phyloP scores from a whole-genome alignment of 2,113 vertebrate species.

The Protomyctophum bolini region DNA sequence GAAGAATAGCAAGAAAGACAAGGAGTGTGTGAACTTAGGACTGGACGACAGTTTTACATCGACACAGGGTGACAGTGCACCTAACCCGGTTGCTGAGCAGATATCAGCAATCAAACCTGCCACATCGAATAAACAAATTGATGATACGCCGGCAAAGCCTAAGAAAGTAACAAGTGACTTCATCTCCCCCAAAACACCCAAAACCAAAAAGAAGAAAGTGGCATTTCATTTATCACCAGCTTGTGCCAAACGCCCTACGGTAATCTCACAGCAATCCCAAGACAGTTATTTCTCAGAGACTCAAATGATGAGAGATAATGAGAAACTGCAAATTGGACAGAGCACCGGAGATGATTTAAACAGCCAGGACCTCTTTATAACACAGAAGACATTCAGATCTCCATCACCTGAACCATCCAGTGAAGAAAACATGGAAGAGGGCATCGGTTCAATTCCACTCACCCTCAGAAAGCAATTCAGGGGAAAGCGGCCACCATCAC shows the following conservation, averaged over 20 bases:
- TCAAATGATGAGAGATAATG: background rate
- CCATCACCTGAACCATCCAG: slow-evolving; percentile 48
- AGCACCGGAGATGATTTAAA: slow-evolving; percentile 58
- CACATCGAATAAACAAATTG: background rate
- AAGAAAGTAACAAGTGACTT: background rate
- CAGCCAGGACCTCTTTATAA: slow-evolving; percentile 83
- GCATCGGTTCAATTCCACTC: background rate
- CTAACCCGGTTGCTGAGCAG: background rate
- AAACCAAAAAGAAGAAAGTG: slow-evolving; percentile 71
- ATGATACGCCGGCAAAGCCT: background rate
- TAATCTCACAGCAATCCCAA: background rate
- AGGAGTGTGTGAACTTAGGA: background rate
- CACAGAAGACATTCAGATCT: slow-evolving; percentile 75
- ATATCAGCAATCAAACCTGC: background rate
- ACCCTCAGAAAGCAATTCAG: background rate
- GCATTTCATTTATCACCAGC: slow-evolving; percentile 54
- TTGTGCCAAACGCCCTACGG: slow-evolving; percentile 32
- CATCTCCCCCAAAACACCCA: slow-evolving; percentile 18
- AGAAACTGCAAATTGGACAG: background rate
- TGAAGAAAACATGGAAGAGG: slow-evolving; percentile 35
- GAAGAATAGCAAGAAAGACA: slow-evolving; percentile 43
- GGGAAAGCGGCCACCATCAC: background rate
- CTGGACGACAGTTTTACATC: background rate
- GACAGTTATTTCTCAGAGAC: background rate
- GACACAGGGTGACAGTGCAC: background rate